phyloP scores from a whole-genome alignment of 1,140 invertebrate genomes.

The Drosophila takahashii region DNA sequence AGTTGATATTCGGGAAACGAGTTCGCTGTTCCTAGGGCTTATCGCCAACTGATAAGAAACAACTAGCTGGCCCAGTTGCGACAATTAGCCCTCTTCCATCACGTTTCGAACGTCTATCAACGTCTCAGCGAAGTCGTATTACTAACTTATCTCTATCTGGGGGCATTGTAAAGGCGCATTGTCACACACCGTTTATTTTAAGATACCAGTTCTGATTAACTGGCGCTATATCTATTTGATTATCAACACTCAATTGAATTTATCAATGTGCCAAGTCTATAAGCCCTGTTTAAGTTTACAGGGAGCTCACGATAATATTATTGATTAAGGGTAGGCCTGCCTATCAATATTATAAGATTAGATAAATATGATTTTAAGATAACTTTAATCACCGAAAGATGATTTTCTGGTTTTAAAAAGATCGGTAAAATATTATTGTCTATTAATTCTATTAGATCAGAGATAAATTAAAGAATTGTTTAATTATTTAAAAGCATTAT shows the following conservation, averaged over 20 bases:
- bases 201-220: constrained; percentile 22
- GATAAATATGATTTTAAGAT: too few species aligned
- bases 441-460: too few species aligned
- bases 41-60: constrained; percentile 60
- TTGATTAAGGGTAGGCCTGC: neutral
- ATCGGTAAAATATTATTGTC: too few species aligned
- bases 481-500: too few species aligned
- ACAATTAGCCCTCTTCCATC: constrained; percentile 36
- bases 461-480: too few species aligned
- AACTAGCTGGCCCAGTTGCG: constrained; percentile 32
- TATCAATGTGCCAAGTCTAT: constrained; percentile 2
- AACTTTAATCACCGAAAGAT: too few species aligned
- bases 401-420: too few species aligned
- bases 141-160: constrained; percentile 22
- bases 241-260: constrained; percentile 1
- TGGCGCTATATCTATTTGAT: neutral
- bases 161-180: constrained; percentile 16
- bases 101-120: constrained; percentile 56
- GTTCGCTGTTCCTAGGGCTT: constrained; percentile 32
- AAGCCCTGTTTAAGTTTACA: neutral
- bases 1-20: constrained; percentile 3
- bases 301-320: neutral
- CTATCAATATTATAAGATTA: too few species aligned
- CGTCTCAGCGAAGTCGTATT: constrained; percentile 11
- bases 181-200: constrained; percentile 22